Percentiles rank a stretch among this genome's conserved stretches.
Conservation (phyloP, 2,113 vertebrate genomes). For the Engraulis encrasicolus region DNA sequence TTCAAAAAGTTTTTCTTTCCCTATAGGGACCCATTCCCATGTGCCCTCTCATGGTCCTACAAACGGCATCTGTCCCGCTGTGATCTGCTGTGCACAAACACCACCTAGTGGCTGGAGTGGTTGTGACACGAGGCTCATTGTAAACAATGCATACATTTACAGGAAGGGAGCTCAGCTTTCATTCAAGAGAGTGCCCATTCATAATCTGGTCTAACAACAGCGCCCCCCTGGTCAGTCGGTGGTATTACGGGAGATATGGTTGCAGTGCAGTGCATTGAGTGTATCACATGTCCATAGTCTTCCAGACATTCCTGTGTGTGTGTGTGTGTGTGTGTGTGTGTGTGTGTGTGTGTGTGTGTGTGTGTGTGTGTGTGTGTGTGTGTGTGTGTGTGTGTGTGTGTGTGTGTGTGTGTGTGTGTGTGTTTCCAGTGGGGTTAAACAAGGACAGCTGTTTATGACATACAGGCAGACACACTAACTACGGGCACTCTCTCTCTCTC, state of each 20-base stretch:
- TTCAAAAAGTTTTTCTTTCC: background rate
- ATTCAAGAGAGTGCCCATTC: background rate
- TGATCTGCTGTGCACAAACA: background rate
- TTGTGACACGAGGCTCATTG: background rate
- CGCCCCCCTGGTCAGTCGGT: background rate
- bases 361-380: too few species aligned
- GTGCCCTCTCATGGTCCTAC: background rate
- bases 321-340: too few species aligned
- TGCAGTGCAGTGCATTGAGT: too few species aligned
- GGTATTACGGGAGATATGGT: background rate
- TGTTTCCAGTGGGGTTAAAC: too few species aligned
- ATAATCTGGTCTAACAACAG: background rate
- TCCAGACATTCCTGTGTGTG: too few species aligned
- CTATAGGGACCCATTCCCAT: background rate
- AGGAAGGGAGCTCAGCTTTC: background rate
- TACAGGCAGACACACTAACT: too few species aligned
- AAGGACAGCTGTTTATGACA: too few species aligned
- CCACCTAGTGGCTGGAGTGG: background rate
- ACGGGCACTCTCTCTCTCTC: too few species aligned
- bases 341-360: too few species aligned
- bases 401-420: too few species aligned
- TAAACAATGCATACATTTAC: slow-evolving; percentile 15
- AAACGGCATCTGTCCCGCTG: background rate
- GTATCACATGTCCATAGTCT: too few species aligned
- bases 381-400: too few species aligned